Conservation (phyloP, 1,140 invertebrate genomes). For the Coelopa frigida region DNA sequence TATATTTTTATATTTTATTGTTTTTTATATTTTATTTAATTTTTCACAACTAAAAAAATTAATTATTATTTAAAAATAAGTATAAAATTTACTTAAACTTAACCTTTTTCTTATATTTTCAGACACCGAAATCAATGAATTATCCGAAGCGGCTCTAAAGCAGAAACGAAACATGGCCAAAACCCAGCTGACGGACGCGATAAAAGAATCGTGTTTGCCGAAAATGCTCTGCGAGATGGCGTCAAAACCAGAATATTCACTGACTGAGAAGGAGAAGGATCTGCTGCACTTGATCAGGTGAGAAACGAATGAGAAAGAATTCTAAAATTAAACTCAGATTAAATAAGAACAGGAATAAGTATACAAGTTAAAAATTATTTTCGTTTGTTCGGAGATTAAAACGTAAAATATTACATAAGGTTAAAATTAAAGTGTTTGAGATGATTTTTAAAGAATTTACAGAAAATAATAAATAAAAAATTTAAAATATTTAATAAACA, state of each 20-base stretch:
- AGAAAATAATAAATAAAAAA: not conserved
- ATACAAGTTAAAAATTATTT: no score
- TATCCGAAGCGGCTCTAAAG: slow-evolving; percentile 28
- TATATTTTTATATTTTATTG: not conserved
- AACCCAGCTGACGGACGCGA: slow-evolving; percentile 35
- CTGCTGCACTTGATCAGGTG: slow-evolving; percentile 65
- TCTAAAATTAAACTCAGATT: no score
- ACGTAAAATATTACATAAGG: no score
- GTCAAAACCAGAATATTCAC: slow-evolving; percentile 54
- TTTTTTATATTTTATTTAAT: slow-evolving; percentile 1
- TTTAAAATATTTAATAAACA: not conserved
- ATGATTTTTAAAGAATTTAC: no score
- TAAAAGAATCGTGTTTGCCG: slow-evolving; percentile 55
- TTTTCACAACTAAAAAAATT: not conserved
- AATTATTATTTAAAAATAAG: slow-evolving; percentile 6
- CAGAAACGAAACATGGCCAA: slow-evolving; percentile 19
- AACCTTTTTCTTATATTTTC: slow-evolving; percentile 7
- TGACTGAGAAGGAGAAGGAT: slow-evolving; percentile 65
- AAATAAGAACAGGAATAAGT: no score
- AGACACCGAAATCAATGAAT: slow-evolving; percentile 38
- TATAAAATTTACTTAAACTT: no score
- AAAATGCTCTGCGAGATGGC: slow-evolving; percentile 70
- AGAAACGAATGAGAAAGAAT: no score
- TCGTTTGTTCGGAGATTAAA: no score
- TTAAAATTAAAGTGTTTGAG: no score